phyloP scores from a whole-genome alignment of 2,888 invertebrate genomes.

The Parnassius glacialis region DNA sequence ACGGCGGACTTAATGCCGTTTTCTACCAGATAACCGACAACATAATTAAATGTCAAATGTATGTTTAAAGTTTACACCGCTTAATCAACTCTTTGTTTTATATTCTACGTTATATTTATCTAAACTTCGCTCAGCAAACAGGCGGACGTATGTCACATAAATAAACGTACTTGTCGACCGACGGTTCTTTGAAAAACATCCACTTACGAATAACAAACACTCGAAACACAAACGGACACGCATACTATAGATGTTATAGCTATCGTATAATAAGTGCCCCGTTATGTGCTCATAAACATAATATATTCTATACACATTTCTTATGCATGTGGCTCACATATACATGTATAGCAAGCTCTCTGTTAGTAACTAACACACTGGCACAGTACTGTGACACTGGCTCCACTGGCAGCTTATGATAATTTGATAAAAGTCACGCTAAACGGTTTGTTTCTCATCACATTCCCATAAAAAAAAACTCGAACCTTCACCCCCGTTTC shows the following conservation, averaged over 20 bases:
- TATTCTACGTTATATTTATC: slow-evolving; percentile 17
- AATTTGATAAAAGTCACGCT: slow-evolving; percentile 23
- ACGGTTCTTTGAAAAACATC: slow-evolving; percentile 35
- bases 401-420: slow-evolving; percentile 15
- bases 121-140: slow-evolving; percentile 22
- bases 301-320: slow-evolving; percentile 65
- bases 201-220: slow-evolving; percentile 39
- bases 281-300: slow-evolving; percentile 48
- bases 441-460: slow-evolving; percentile 15
- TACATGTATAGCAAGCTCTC: slow-evolving; percentile 31
- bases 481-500: slow-evolving; percentile 9
- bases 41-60: too few species aligned
- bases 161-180: slow-evolving; percentile 31
- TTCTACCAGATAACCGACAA: too few species aligned
- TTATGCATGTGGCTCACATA: slow-evolving; percentile 50
- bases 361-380: slow-evolving; percentile 16
- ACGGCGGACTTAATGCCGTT: too few species aligned
- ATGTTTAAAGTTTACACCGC: slow-evolving; percentile 2
- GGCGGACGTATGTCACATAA: slow-evolving; percentile 34
- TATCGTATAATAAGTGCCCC: slow-evolving; percentile 28
- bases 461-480: slow-evolving; percentile 10
- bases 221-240: slow-evolving; percentile 32
- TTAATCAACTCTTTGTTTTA: slow-evolving; percentile 20
- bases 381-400: too few species aligned
- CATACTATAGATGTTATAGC: slow-evolving; percentile 28